Evolutionary conservation across 2,113 vertebrate genomes (phyloP), one percentile per base, ranked within the genome.

Genomic region (Sialia sialis): DNA sequence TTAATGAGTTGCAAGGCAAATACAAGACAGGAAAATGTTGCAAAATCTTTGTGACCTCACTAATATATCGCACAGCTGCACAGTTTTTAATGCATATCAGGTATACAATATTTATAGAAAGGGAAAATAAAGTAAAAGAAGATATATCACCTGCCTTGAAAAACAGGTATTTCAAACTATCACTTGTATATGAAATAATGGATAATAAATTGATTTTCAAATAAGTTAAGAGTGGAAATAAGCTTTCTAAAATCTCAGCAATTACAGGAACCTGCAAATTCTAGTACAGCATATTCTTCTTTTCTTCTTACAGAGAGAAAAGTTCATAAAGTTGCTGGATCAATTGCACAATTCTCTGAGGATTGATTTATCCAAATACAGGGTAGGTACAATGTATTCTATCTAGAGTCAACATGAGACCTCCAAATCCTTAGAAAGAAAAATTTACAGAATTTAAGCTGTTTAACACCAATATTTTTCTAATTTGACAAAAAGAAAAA

Each of bases 321-420:
- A 99, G 95, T 99, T 99, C 97, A 99, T 99, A 91, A 99, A 99
- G 97, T 98, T 99, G 39, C 96, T 99, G 97, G 99, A 99, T 97
- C 99, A 99, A 78, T 96, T 99, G 88, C 99, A 99, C 94, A 99
- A 99, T 96, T 99, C 99, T 30, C 96, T 99, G 95, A 98, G 99
- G 98, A 99, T 99, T 46, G 99, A 99, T 95, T 98, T 99, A 39
- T 99, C 99, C 34, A 99, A 99, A 93, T 99, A 99, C 75, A 98
- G 99, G 97, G 99, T 99, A 98, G 59, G 99, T 98, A 77, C 58
- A 51, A 34, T 4, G 4, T 66, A 26, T 62, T 89, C 77, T 84
- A 1, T 49, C 9, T 54, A 43, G 38, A 70, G 52, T 36, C 58
- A 36, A 27, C 36, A n/a, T 21, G 13, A 70, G 6, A 74, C 6